Base-by-base conservation (phyloP, 2,113 vertebrate genomes). In the Isurus oxyrinchus region DNA sequence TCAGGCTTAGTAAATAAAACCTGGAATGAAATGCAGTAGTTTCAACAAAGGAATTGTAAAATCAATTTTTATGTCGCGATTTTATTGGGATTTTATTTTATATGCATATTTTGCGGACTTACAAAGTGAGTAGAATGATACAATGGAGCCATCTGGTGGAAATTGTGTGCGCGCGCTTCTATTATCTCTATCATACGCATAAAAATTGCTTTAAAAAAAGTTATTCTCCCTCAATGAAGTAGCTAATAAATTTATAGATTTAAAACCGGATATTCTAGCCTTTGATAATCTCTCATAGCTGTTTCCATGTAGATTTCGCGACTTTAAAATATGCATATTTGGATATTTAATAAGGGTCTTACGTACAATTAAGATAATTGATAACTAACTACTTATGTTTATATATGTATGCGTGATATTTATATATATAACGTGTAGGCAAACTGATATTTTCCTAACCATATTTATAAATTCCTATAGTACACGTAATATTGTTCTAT, bases 111-210 rank as follows among this genome's bases (percentile, higher is more conserved):
- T 10, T 35, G 27, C 72, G 1, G 72, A 76, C 7, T 76, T 84
- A 14, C 14, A 84, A 84, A 44, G 16, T 44, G 31, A 59, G 3
- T 31, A 31, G 88, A 57, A 57, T 91, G 14, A 19, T 91, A n/a
- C 88, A 91, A 59, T 91, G 31, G 57, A 5, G 88, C 88, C 88
- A 91, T 59, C 88, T 91, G 88, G 11, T 91, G 88, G 88, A 13
- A 59, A 61, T 91, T 61, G 31, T 61, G 31, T 59, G 88, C 55
- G 40, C n/a, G 5, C 21, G 16, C 81, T 84, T 13, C 79, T 21
- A 84, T 81, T 40, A 10, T 35, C 72, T 11, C 3, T 27, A 25
- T 79, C 40, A 40, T 19, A 81, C 13, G 19, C 79, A 81, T 79
- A 2, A n/a, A 79, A 14, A 3, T 72, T 31, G 5, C 25, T 49